Evolutionary conservation across 1,140 invertebrate genomes (phyloP), one percentile per base, ranked within the genome.

Genomic region (Teleopsis dalmanni): DNA sequence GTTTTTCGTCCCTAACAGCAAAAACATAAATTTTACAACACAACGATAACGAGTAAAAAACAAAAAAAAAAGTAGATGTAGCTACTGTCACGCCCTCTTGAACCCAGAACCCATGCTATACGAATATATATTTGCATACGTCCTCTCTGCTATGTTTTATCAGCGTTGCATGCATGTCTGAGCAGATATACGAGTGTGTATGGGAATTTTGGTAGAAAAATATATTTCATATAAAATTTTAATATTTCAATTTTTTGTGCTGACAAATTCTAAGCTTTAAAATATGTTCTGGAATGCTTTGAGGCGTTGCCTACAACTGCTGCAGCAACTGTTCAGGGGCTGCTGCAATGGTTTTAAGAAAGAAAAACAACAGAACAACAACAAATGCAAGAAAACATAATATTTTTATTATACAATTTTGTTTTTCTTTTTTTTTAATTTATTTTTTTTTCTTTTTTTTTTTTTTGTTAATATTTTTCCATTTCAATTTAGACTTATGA

Each of bases 401-500:
- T 29, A 29, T 8, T 8, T 29, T 29, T 13, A 29, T 29, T 7
- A 7, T 13, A 29, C 27, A 29, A 29, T 29, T 29, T 29, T 13
- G 13, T 13, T 29, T 8, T 8, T 8, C 13, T 29, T 29, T 29
- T 29, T 29, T 13, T 8, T 29, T 29, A 8, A 8, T 8, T 29
- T 29, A 8, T 29, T 29, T 8, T 7, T 13, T 29, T 29, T 13
- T 8, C 27, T 8, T 29, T 29, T 29, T 13, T 29, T 29, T 29
- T 29, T 29, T 8, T 29, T 8, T 8, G 7, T 29, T 29, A 8
- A 29, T 29, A 29, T 29, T 29, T 43, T 43, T 43, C 41, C 41
- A 43, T 43, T 43, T 43, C 41, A 43, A 43, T 43, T 43, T 43
- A 18, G 41, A 25, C 16, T 43, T 27, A 43, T 43, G 41, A 43